Percentiles rank a stretch among this genome's conserved stretches.
Conservation (phyloP, 2,797 vertebrate species). For the Artibeus jamaicensis region DNA sequence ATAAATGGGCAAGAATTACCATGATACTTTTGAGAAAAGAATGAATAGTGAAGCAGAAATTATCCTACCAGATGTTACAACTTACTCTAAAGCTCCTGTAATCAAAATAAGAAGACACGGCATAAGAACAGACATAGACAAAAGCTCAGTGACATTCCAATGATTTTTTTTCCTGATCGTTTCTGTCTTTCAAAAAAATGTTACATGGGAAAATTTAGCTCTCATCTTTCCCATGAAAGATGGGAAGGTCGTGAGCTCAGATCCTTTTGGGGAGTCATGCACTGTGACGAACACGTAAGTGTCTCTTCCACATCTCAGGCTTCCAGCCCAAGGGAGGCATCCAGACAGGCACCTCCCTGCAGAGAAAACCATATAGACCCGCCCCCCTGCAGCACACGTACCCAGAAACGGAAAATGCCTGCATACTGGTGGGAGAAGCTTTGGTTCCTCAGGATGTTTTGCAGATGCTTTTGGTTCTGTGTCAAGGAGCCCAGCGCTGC, state of each 20-base stretch:
- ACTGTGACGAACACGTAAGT: background rate
- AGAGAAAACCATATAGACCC: background rate
- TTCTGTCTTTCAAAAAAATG: background rate
- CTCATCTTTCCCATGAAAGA: background rate
- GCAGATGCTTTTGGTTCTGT: constrained; percentile 70
- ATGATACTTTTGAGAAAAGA: constrained; percentile 28
- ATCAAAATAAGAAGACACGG: background rate
- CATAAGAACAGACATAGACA: background rate
- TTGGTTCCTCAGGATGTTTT: constrained; percentile 81
- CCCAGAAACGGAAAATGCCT: constrained; percentile 85
- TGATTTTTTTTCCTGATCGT: background rate
- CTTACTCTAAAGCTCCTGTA: background rate
- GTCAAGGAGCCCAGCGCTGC: constrained; percentile 84
- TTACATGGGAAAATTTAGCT: background rate
- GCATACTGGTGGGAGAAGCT: constrained; percentile 80
- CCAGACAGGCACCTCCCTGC: background rate
- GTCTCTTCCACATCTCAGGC: background rate
- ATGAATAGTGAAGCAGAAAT: background rate
- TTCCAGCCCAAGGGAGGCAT: background rate
- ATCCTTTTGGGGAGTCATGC: background rate
- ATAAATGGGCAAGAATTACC: constrained; percentile 34
- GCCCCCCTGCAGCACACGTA: constrained; percentile 56
- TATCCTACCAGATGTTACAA: background rate
- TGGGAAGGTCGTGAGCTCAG: background rate
- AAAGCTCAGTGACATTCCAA: background rate